These are phyloP conservation scores for Callosobruchus maculatus DNA, from an alignment of 2,888 invertebrate genomes.

Conservation along the genomic window DNA sequence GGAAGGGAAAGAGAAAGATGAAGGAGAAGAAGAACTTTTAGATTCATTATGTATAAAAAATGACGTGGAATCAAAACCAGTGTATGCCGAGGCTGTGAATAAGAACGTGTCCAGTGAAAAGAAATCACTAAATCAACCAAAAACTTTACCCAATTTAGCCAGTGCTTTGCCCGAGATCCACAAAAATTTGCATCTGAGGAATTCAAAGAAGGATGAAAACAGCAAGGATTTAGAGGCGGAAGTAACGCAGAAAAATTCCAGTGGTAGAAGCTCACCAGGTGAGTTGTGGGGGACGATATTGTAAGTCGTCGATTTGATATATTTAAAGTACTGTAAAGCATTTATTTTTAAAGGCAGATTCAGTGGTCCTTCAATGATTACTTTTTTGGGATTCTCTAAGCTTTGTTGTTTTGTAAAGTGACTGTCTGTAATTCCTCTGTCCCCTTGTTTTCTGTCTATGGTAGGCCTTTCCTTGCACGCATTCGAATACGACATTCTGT, in stretches of 20 bases:
- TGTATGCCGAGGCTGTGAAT: background rate
- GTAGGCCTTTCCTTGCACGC: too few species aligned
- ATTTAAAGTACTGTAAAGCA: too few species aligned
- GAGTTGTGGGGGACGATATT: too few species aligned
- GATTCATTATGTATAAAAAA: background rate
- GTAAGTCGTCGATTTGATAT: too few species aligned
- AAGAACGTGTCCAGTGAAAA: conserved; percentile 45
- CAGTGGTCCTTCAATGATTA: too few species aligned
- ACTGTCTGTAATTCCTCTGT: too few species aligned
- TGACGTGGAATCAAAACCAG: conserved; percentile 3
- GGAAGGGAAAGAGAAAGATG: background rate
- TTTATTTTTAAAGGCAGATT: too few species aligned
- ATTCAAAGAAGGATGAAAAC: conserved; percentile 13
- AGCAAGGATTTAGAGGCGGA: conserved; percentile 10
- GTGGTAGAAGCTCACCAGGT: conserved; percentile 52
- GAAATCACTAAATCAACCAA: conserved; percentile 47
- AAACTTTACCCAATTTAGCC: conserved; percentile 40
- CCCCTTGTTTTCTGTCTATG: too few species aligned
- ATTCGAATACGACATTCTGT: too few species aligned
- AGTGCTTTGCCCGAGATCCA: conserved; percentile 36
- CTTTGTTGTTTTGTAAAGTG: too few species aligned
- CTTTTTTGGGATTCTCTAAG: too few species aligned
- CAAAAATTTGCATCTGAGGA: conserved; percentile 34
- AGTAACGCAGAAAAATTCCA: conserved; percentile 19
- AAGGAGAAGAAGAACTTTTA: background rate